Conservation (phyloP, 1,140 invertebrate genomes). For the Conus ventricosus region DNA sequence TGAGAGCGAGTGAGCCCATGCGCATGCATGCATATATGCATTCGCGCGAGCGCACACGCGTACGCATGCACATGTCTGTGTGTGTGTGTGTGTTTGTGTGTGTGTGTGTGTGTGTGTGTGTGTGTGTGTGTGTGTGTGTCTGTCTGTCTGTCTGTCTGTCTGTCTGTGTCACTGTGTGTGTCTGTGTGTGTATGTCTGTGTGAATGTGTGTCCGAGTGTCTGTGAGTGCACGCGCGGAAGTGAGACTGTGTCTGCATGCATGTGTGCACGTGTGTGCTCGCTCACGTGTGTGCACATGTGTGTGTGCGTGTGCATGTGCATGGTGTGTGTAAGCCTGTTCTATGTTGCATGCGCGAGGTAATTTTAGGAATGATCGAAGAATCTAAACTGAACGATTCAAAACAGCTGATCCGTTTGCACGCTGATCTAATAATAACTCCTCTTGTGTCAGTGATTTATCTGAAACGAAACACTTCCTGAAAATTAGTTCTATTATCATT, state of each 20-base stretch:
- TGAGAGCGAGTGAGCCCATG: background rate
- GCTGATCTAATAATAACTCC: too few relatives aligned
- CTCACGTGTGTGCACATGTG: background rate
- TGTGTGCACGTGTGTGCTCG: background rate
- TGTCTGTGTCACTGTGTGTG: background rate
- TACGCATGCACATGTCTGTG: background rate
- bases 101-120: conserved; percentile 7
- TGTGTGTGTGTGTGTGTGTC: background rate
- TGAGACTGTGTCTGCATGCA: background rate
- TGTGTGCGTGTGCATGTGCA: background rate
- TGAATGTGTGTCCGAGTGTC: background rate
- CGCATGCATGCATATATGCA: background rate
- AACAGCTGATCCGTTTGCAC: too few relatives aligned
- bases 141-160: background rate
- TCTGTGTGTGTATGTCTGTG: background rate
- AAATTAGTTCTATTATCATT: too few relatives aligned
- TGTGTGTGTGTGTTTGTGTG: conserved; percentile 12
- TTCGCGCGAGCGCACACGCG: background rate
- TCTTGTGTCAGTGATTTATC: too few relatives aligned
- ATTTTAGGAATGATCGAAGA: too few relatives aligned
- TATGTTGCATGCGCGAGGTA: too few relatives aligned
- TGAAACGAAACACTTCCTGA: too few relatives aligned
- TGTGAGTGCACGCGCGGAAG: background rate
- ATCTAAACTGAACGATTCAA: too few relatives aligned
- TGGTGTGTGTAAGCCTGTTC: background rate